Evolutionary conservation across 2,113 vertebrate species (phyloP), one percentile per base, ranked within the genome.

Genomic region (Cyrtonyx montezumae): DNA sequence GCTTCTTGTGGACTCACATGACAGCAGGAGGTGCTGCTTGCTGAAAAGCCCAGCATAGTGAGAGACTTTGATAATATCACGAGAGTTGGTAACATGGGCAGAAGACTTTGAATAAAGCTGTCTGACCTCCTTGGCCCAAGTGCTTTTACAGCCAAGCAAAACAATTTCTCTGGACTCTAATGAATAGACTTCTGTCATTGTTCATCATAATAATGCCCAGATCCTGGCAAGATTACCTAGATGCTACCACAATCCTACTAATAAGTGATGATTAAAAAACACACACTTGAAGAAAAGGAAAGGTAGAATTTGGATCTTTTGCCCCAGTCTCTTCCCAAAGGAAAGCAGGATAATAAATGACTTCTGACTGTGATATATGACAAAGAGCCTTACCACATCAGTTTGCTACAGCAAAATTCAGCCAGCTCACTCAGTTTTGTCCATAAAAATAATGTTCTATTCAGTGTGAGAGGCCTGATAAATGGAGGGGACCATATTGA

Each of bases 321-420:
- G 93, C 95, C 62, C 93, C 93, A 97, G 91, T 94, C 93, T 96
- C 93, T 94, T 95, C 95, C 95, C 90, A 84, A 76, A 93, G 69
- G 96, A 96, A 97, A 96, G 94, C 89, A 92, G 76, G 87, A 97
- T 96, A 96, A 97, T 97, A 97, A 97, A 97, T 96, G 96, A 96
- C 90, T 96, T 95, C 94, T 96, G 91, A 95, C 95, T 95, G 91
- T 96, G 96, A 96, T 94, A 96, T 68, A 94, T 90, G 96, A 98
- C 96, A 97, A 97, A 97, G 94, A 97, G 85, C 91, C 93, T 94
- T 91, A 91, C 84, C 91, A 92, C 95, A 95, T 96, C 91, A 96
- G 93, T 90, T 82, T 93, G 93, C 89, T 94, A 82, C 69, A 90
- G 95, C 92, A 95, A 96, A 97, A 96, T 91, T 55, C 86, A 97